A percentile compares a stretch with the other conserved stretches of the same genome.
Evolutionary conservation across 2,113 vertebrate genomes (phyloP).

Genomic region (Collichthys lucidus): DNA sequence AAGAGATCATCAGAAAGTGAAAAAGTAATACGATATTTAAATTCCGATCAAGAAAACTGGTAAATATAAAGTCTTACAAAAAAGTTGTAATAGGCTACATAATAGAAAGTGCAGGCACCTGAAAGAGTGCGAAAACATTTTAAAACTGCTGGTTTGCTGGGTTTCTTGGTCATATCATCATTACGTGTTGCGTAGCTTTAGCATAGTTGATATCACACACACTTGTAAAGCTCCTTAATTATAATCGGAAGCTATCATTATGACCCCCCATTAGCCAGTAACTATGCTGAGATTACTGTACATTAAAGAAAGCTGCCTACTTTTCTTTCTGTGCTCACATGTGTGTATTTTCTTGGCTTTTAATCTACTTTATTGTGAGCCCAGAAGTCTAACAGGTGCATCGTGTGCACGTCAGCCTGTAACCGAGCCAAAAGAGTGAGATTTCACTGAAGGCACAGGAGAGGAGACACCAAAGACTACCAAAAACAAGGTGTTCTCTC

Average conservation of each 20-base stretch:
- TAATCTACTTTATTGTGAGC: slow-evolving; percentile 48
- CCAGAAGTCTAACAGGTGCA: slow-evolving; percentile 58
- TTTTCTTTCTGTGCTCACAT: slow-evolving; percentile 32
- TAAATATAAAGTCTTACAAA: slow-evolving; percentile 61
- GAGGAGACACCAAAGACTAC: slow-evolving; percentile 58
- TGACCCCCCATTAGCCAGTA: slow-evolving; percentile 11
- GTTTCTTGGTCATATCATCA: slow-evolving; percentile 59
- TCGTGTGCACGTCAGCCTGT: slow-evolving; percentile 25
- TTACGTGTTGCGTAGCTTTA: slow-evolving; percentile 42
- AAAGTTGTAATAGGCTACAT: slow-evolving; percentile 73
- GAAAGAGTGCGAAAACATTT: slow-evolving; percentile 66
- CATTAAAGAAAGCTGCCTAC: slow-evolving; percentile 64
- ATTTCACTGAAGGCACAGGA: slow-evolving; percentile 81
- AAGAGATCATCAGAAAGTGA: slow-evolving; percentile 32
- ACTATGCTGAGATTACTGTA: slow-evolving; percentile 42
- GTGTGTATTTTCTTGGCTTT: slow-evolving; percentile 68
- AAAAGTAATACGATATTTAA: slow-evolving; percentile 34
- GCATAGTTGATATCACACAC: slow-evolving; percentile 44
- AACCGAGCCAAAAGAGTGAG: slow-evolving; percentile 63
- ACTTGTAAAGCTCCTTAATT: slow-evolving; percentile 39
- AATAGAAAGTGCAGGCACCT: slow-evolving; percentile 77
- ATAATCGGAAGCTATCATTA: slow-evolving; percentile 25
- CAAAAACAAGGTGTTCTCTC: slow-evolving; percentile 47
- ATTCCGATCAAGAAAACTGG: slow-evolving; percentile 44
- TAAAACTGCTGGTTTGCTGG: slow-evolving; percentile 74